Evolutionary conservation across 2,797 vertebrate species (phyloP).

Genomic region (Gymnothorax javanicus): DNA sequence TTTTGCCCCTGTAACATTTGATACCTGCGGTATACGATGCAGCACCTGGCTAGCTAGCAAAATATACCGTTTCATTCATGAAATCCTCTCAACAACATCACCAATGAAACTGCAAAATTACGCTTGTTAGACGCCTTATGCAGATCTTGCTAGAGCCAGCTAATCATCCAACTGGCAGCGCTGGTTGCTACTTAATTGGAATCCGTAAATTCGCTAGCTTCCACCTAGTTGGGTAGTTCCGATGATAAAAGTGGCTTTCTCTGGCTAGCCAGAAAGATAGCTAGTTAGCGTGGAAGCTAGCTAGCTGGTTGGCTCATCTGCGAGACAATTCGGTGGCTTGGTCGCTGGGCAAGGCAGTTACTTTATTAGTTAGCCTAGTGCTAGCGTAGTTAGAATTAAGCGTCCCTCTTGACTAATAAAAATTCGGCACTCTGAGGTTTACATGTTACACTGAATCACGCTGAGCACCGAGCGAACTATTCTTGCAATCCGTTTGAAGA

Average conservation of each 20-base stretch:
- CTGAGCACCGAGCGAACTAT: neutral
- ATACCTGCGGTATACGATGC: no score
- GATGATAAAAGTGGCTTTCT: neutral
- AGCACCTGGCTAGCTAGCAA: no score
- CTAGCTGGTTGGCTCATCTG: neutral
- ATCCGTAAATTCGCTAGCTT: neutral
- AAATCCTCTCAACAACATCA: neutral
- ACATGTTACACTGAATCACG: neutral
- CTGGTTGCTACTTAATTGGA: neutral
- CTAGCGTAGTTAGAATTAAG: neutral
- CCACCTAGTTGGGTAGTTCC: neutral
- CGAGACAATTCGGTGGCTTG: neutral
- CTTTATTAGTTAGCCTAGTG: neutral
- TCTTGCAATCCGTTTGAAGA: neutral
- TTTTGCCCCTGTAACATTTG: no score
- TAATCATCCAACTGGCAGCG: neutral
- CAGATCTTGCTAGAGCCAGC: neutral
- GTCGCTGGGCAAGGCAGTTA: neutral
- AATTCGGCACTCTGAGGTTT: neutral
- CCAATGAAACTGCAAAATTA: neutral
- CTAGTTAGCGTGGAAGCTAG: neutral
- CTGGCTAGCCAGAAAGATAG: slow-evolving; percentile 1
- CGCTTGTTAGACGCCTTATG: neutral
- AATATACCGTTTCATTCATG: neutral
- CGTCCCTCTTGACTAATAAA: neutral